Evolutionary conservation across 2,113 vertebrate species (phyloP).

Genomic region (Brienomyrus longianalis): DNA sequence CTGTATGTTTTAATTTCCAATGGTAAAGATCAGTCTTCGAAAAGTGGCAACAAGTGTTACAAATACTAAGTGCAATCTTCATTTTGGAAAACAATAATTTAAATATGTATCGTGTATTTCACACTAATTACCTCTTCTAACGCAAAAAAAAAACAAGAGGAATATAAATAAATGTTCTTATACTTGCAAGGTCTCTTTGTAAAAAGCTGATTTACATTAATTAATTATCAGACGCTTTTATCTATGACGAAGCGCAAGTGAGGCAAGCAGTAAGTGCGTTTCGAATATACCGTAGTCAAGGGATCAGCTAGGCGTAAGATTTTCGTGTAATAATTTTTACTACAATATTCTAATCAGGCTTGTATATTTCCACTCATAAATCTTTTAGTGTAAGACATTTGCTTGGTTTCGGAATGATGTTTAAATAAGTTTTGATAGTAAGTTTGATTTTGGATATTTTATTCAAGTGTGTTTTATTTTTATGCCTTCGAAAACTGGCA

Average conservation of each 20-base stretch:
- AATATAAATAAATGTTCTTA: background rate
- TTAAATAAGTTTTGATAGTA: background rate
- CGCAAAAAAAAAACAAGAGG: background rate
- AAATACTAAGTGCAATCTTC: background rate
- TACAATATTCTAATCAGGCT: background rate
- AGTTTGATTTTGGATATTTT: background rate
- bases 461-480: background rate
- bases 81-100: background rate
- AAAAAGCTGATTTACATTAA: background rate
- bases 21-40: background rate
- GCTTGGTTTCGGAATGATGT: background rate
- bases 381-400: background rate
- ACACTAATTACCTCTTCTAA: background rate
- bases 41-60: background rate
- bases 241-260: background rate
- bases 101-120: background rate
- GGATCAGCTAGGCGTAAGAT: background rate
- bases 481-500: background rate
- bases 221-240: background rate
- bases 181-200: background rate
- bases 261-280: background rate
- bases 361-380: background rate
- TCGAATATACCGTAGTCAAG: background rate
- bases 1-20: background rate
- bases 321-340: background rate